Conservation (phyloP, 2,797 vertebrate species). For the Coilia nasus region DNA sequence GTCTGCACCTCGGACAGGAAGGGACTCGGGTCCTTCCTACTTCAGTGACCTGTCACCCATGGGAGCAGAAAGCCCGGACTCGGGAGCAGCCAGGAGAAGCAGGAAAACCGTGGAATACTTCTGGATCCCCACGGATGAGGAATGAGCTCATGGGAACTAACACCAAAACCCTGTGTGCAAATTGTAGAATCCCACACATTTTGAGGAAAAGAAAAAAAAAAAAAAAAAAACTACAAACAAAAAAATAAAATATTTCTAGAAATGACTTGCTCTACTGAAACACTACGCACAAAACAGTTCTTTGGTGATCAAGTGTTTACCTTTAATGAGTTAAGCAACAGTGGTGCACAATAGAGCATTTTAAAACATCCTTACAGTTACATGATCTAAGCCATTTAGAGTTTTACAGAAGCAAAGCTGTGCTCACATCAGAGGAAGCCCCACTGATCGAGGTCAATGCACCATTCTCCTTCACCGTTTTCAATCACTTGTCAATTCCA, state of each 20-base stretch:
- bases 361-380: slow-evolving; percentile 60
- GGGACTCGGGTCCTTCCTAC: slow-evolving; percentile 61
- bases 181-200: neutral
- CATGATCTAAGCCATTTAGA: slow-evolving; percentile 63
- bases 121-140: slow-evolving; percentile 80
- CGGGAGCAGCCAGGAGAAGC: slow-evolving; percentile 57
- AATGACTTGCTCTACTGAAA: neutral
- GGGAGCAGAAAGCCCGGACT: slow-evolving; percentile 60
- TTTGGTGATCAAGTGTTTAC: slow-evolving; percentile 70
- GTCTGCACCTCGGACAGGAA: slow-evolving; percentile 61
- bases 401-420: slow-evolving; percentile 52
- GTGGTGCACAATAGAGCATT: slow-evolving; percentile 68
- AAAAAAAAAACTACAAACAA: neutral
- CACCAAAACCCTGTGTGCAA: neutral
- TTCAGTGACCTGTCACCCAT: slow-evolving; percentile 72
- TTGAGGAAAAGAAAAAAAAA: neutral
- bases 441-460: slow-evolving; percentile 41
- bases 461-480: slow-evolving; percentile 25
- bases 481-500: slow-evolving; percentile 56
- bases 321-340: slow-evolving; percentile 80
- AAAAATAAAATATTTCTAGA: neutral
- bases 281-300: slow-evolving; percentile 2
- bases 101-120: slow-evolving; percentile 80
- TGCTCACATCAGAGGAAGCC: slow-evolving; percentile 49
- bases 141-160: slow-evolving; percentile 46